A percentile compares a stretch with the other conserved stretches of the same genome.
Conservation (phyloP, 1,140 invertebrate genomes). For the Dicyema japonicum region DNA sequence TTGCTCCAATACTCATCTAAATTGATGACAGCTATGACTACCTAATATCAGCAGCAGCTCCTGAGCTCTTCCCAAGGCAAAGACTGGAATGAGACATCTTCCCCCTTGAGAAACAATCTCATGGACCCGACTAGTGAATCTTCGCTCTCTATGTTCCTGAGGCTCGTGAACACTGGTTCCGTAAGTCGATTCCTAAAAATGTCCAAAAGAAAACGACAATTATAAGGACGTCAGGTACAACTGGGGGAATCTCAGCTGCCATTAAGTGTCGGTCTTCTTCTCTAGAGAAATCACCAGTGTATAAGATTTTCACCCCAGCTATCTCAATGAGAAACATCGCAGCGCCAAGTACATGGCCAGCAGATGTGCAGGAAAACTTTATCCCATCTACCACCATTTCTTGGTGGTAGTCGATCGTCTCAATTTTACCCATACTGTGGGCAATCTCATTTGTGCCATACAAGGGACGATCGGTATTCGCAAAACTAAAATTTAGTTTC, state of each 20-base stretch:
- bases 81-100: slow-evolving; percentile 80
- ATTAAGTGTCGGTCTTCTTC: slow-evolving; percentile 95
- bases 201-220: slow-evolving; percentile 11
- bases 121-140: slow-evolving; percentile 69
- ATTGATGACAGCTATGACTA: background rate
- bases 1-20: slow-evolving; percentile 87
- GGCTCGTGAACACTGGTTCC: slow-evolving; percentile 96
- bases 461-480: slow-evolving; percentile 1
- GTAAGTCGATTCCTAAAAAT: slow-evolving; percentile 61
- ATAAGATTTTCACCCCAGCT: slow-evolving; percentile 69
- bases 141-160: slow-evolving; percentile 59
- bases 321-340: slow-evolving; percentile 99
- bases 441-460: slow-evolving; percentile 37
- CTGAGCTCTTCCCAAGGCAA: slow-evolving; percentile 81
- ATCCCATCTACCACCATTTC: slow-evolving; percentile 78
- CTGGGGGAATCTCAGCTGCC: slow-evolving; percentile 81
- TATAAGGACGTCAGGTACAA: slow-evolving; percentile 76
- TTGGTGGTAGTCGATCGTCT: slow-evolving; percentile 15
- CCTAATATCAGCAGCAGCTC: slow-evolving; percentile 57
- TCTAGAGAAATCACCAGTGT: slow-evolving; percentile 87
- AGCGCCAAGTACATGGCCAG: slow-evolving; percentile 76
- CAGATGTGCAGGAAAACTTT: slow-evolving; percentile 83
- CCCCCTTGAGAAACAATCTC: slow-evolving; percentile 80
- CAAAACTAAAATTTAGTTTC: too few species aligned
- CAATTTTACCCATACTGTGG: slow-evolving; percentile 86